Evolutionary conservation across 2,797 vertebrate genomes (phyloP), one percentile per base, ranked within the genome.

Genomic region (Rhinatrema bivittatum): DNA sequence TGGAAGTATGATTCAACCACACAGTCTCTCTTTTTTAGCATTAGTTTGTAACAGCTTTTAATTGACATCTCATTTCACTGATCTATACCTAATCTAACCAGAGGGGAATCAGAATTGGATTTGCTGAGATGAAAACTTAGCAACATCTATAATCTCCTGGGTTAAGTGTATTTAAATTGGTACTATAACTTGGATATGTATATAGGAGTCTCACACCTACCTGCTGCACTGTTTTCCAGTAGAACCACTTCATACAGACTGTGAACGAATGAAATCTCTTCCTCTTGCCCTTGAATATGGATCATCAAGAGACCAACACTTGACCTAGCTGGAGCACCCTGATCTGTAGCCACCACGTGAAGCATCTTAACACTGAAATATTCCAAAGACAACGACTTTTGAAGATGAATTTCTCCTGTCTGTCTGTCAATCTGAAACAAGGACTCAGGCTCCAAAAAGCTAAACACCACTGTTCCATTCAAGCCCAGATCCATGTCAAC

Each of bases 221-320:
- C 91, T 44, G 79, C 62, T 62, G 70, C 72, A 56, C 83, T 90
- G 62, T 93, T 93, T 73, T 97, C 93, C 21, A 68, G 61, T 29
- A 95, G 34, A 0, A 53, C 62, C 16, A 71, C 70, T 36, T 90
- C 79, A 39, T 96, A 97, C 1, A 76, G 42, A 31, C 50, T 74
- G 22, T 47, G 70, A 6, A 68, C 85, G 77, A 97, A 97, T 25
- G 67, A 81, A 21, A 94, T 69, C 9, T 45, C 65, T 16, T 76
- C 57, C 1, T 78, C 68, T 42, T 87, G 73, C 20, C 74, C 84
- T 29, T 84, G 82, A 36, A 80, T 69, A 21, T 87, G 81, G 60
- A 98, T 37, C 12, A 87, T 51, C 16, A 98, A 68, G 60, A 94
- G 60, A 59, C 89, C 88, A 54, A 69, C 72, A 36, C 87, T 70